A percentile compares a stretch with the other conserved stretches of the same genome.
Conservation (phyloP, 2,888 invertebrate genomes). For the Rhopalosiphum nymphaeae region DNA sequence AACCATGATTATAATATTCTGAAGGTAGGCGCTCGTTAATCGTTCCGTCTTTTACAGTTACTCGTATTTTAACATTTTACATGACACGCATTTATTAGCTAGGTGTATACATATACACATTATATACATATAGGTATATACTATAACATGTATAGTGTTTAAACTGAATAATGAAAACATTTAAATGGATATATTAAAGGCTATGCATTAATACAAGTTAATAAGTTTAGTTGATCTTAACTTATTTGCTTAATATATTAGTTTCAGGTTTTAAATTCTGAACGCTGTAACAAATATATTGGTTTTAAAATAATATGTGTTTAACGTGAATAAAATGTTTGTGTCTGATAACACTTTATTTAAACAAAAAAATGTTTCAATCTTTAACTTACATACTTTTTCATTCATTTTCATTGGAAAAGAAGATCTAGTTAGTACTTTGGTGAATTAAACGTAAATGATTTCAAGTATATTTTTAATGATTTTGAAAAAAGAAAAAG, state of each 20-base stretch:
- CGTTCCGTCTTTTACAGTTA: neutral
- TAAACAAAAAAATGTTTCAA: no score
- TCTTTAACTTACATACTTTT: no score
- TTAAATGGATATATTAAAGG: neutral
- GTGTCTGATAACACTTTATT: no score
- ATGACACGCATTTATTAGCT: neutral
- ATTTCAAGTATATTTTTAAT: no score
- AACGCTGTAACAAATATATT: neutral
- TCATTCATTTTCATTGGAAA: no score
- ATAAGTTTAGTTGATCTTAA: neutral
- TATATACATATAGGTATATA: neutral
- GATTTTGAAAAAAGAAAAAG: no score
- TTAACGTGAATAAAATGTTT: no score
- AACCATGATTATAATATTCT: neutral
- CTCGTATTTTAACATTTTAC: neutral
- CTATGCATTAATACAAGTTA: neutral
- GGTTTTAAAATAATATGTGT: neutral
- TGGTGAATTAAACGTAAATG: no score
- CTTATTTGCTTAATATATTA: neutral
- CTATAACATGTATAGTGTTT: neutral
- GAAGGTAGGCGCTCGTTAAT: neutral
- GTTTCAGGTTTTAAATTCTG: neutral
- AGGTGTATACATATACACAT: neutral
- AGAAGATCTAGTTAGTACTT: no score
- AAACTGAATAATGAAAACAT: neutral